Conservation (phyloP, 2,113 vertebrate species). For the Datnioides undecimradiatus region DNA sequence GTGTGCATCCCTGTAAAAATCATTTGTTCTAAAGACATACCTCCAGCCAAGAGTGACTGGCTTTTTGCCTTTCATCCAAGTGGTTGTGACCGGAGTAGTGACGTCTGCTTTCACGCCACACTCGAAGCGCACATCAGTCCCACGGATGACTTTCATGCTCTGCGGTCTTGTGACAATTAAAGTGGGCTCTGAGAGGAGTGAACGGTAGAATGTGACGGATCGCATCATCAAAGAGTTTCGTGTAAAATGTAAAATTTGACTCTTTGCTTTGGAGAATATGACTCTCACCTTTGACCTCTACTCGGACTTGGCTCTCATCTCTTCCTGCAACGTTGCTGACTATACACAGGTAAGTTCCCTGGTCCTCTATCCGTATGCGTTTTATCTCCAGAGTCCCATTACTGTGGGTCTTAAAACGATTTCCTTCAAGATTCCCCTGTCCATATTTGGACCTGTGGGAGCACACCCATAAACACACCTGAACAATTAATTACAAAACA, state of each 20-base stretch:
- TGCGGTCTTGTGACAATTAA: slow-evolving; percentile 90
- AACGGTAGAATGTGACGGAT: background rate
- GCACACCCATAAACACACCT: background rate
- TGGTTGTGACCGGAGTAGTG: slow-evolving; percentile 85
- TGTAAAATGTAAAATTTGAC: background rate
- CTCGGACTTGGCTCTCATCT: slow-evolving; percentile 90
- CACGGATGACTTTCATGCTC: slow-evolving; percentile 87
- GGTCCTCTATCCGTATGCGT: slow-evolving; percentile 89
- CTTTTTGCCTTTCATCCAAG: slow-evolving; percentile 91
- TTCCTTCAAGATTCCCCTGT: slow-evolving; percentile 91
- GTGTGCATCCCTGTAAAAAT: background rate
- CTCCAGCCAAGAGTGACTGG: slow-evolving; percentile 79
- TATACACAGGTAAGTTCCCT: slow-evolving; percentile 93
- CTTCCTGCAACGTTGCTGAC: slow-evolving; percentile 95
- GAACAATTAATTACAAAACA: too few relatives aligned
- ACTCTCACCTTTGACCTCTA: slow-evolving; percentile 95
- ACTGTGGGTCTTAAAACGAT: slow-evolving; percentile 89
- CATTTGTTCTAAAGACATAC: slow-evolving; percentile 12
- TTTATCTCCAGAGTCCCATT: slow-evolving; percentile 95
- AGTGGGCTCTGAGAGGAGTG: slow-evolving; percentile 88
- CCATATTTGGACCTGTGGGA: slow-evolving; percentile 94
- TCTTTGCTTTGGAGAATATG: background rate
- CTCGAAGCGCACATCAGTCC: slow-evolving; percentile 88
- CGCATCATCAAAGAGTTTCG: background rate
- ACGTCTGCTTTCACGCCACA: slow-evolving; percentile 89